Evolutionary conservation across 2,113 vertebrate genomes (phyloP).

Genomic region (Barbus barbus): DNA sequence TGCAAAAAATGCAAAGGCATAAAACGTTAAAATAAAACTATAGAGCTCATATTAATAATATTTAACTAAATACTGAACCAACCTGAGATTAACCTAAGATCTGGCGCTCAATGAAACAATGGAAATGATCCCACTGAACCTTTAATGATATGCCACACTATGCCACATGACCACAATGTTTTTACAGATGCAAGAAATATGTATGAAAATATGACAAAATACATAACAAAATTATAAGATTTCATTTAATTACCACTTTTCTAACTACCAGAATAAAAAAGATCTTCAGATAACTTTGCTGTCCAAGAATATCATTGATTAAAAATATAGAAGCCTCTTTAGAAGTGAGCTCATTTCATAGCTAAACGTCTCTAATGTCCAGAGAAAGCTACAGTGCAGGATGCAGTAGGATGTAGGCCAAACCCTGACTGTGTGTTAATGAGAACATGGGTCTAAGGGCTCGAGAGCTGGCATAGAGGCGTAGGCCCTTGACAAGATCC

Average conservation of each 20-base stretch:
- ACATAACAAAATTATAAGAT: background rate
- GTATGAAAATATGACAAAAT: background rate
- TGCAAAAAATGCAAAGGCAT: too few species aligned
- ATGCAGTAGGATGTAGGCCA: slow-evolving; percentile 50
- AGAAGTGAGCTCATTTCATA: background rate
- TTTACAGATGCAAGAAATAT: background rate
- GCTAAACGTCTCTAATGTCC: slow-evolving; percentile 25
- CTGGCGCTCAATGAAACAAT: too few species aligned
- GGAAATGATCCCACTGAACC: too few species aligned
- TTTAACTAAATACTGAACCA: too few species aligned
- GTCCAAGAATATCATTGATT: background rate
- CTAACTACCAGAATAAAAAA: background rate
- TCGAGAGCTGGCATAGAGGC: slow-evolving; percentile 30
- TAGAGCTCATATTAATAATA: too few species aligned
- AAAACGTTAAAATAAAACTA: too few species aligned
- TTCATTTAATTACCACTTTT: background rate
- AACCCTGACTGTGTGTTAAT: slow-evolving; percentile 55
- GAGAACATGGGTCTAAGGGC: slow-evolving; percentile 29
- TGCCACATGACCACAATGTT: background rate
- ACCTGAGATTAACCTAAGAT: too few species aligned
- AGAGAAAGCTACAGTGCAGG: slow-evolving; percentile 26
- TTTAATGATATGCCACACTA: background rate
- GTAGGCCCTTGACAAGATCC: slow-evolving; percentile 48
- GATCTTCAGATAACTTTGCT: background rate
- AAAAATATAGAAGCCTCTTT: background rate